Percentiles rank a stretch among this genome's conserved stretches.
These are phyloP conservation scores for Acrobasis suavella DNA, from an alignment of 2,888 invertebrate genomes.

Conservation along the genomic window DNA sequence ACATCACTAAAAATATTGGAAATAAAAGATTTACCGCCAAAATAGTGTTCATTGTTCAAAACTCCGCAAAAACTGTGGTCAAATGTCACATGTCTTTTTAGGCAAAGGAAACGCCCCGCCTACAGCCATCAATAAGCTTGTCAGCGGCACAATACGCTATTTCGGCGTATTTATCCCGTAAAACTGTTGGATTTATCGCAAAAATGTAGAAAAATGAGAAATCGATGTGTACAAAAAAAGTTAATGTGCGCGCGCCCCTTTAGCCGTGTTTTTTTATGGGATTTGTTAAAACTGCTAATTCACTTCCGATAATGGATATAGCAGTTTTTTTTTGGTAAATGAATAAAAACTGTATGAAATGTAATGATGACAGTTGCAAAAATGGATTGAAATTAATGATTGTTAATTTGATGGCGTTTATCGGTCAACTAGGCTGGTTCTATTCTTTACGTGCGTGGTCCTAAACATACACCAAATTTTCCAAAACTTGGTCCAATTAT, in stretches of 20 bases:
- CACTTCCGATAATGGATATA: slow-evolving; percentile 12
- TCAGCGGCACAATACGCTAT: slow-evolving; percentile 31
- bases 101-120: slow-evolving; percentile 43
- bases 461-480: too few species aligned
- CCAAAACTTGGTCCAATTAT: too few species aligned
- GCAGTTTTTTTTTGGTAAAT: slow-evolving; percentile 11
- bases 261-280: slow-evolving; percentile 26
- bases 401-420: not conserved
- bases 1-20: not conserved
- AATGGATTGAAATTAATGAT: not conserved
- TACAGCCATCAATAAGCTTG: slow-evolving; percentile 34
- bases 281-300: slow-evolving; percentile 19
- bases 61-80: slow-evolving; percentile 33
- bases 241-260: slow-evolving; percentile 34
- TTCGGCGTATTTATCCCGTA: slow-evolving; percentile 41
- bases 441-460: too few species aligned
- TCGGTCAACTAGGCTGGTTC: not conserved
- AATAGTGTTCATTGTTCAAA: slow-evolving; percentile 14
- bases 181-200: slow-evolving; percentile 38
- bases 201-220: slow-evolving; percentile 39
- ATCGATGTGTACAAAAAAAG: slow-evolving; percentile 38
- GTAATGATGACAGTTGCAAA: slow-evolving; percentile 4
- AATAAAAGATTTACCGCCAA: slow-evolving; percentile 11
- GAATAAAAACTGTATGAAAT: slow-evolving; percentile 9
- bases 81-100: slow-evolving; percentile 41